Percentiles rank a stretch among this genome's conserved stretches.
Evolutionary conservation across 2,113 vertebrate species (phyloP).

Genomic region (Dissostichus mawsoni): DNA sequence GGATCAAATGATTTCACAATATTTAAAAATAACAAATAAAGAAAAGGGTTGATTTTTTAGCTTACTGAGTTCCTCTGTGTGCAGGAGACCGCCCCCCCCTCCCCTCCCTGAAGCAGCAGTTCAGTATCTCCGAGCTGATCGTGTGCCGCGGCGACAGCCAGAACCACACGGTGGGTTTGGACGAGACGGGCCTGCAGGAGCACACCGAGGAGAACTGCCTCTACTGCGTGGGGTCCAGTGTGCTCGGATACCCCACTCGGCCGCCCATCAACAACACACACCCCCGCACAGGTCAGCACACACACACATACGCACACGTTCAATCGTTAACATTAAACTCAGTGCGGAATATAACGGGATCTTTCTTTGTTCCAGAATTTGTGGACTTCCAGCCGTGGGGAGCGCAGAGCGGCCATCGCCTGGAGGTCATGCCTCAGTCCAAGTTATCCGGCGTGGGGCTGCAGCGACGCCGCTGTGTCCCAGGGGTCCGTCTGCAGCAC

Average conservation of each 20-base stretch:
- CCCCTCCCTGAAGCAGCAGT: conserved; percentile 90
- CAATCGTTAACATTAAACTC: not conserved
- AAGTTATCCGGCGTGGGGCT: conserved; percentile 96
- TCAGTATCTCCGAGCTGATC: conserved; percentile 97
- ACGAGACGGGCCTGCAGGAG: conserved; percentile 96
- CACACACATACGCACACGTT: not conserved
- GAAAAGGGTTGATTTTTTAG: no score
- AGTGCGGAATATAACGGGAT: not conserved
- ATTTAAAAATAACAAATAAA: no score
- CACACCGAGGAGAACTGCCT: conserved; percentile 97
- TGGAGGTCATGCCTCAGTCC: conserved; percentile 93
- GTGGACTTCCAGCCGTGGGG: conserved; percentile 96
- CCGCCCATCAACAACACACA: conserved; percentile 88
- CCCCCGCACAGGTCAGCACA: conserved; percentile 87
- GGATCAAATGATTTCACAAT: no score
- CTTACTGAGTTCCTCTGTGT: no score
- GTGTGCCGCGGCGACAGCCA: conserved; percentile 89
- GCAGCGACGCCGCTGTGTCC: conserved; percentile 93
- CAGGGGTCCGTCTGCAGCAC: conserved; percentile 93
- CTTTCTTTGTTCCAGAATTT: conserved; percentile 85
- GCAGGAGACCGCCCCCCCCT: conserved; percentile 69
- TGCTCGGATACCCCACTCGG: conserved; percentile 90
- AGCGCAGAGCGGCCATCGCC: conserved; percentile 90
- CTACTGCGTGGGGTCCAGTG: conserved; percentile 92
- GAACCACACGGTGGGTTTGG: conserved; percentile 88